Conservation (phyloP, 2,113 vertebrate genomes). For the Clarias gariepinus region DNA sequence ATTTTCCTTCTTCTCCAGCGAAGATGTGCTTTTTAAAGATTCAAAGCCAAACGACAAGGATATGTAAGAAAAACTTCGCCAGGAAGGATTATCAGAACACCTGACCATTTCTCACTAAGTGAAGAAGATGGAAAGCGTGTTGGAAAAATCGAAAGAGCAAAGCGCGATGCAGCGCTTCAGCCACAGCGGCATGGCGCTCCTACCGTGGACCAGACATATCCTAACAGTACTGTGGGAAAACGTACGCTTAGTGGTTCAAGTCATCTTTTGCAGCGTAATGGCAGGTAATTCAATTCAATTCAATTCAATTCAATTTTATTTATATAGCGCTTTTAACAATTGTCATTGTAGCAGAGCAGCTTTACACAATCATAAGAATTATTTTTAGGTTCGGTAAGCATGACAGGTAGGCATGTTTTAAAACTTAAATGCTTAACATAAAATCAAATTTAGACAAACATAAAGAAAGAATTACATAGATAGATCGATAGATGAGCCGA, state of each 20-base stretch:
- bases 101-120: constrained; percentile 55
- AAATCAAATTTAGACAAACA: not conserved
- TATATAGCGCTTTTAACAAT: too few relatives aligned
- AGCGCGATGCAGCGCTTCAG: constrained; percentile 68
- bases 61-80: constrained; percentile 54
- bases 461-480: not conserved
- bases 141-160: constrained; percentile 47
- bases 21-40: constrained; percentile 64
- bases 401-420: constrained; percentile 64
- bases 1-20: not conserved
- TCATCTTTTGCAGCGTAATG: constrained; percentile 74
- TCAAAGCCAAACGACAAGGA: constrained; percentile 49
- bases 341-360: too few relatives aligned
- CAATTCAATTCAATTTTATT: too few relatives aligned
- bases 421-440: not conserved
- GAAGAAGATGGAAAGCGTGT: constrained; percentile 59
- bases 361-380: too few relatives aligned
- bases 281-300: too few relatives aligned
- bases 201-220: constrained; percentile 74
- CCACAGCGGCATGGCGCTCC: constrained; percentile 64
- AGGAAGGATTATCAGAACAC: constrained; percentile 70
- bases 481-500: not conserved
- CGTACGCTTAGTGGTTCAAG: constrained; percentile 70
- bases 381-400: too few relatives aligned
- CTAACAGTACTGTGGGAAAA: constrained; percentile 74